Conservation (phyloP, 2,888 invertebrate genomes). For the Clistopyga incitator region DNA sequence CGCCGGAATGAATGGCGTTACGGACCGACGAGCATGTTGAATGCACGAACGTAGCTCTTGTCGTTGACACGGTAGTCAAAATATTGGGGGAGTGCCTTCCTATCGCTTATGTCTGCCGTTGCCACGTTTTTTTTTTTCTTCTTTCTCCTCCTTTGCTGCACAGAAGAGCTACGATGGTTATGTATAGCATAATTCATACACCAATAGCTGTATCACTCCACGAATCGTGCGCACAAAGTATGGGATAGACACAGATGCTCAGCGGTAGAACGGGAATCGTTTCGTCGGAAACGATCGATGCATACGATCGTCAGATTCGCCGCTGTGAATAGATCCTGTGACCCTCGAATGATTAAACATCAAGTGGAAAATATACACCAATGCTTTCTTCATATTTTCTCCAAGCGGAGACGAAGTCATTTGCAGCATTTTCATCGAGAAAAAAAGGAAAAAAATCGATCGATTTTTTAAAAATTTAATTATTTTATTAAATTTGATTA, state of each 20-base stretch:
- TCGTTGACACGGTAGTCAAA: constrained; percentile 83
- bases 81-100: constrained; percentile 82
- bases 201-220: constrained; percentile 19
- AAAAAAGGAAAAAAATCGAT: too few species aligned
- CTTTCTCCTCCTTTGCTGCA: neutral
- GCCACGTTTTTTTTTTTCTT: constrained; percentile 46
- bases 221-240: constrained; percentile 34
- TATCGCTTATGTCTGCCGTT: constrained; percentile 54
- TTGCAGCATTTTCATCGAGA: too few species aligned
- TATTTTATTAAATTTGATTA: too few species aligned
- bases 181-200: constrained; percentile 50
- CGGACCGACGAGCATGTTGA: constrained; percentile 82
- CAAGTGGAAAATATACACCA: neutral
- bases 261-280: constrained; percentile 20
- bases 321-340: constrained; percentile 47
- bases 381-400: neutral
- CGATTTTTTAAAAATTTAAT: too few species aligned
- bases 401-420: neutral
- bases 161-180: constrained; percentile 26
- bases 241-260: constrained; percentile 46
- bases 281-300: constrained; percentile 44
- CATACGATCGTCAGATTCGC: constrained; percentile 16
- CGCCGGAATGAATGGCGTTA: constrained; percentile 82
- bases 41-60: constrained; percentile 73
- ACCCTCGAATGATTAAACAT: constrained; percentile 56